phyloP scores from a whole-genome alignment of 2,888 invertebrate genomes.

The Ennomos quercinarius region DNA sequence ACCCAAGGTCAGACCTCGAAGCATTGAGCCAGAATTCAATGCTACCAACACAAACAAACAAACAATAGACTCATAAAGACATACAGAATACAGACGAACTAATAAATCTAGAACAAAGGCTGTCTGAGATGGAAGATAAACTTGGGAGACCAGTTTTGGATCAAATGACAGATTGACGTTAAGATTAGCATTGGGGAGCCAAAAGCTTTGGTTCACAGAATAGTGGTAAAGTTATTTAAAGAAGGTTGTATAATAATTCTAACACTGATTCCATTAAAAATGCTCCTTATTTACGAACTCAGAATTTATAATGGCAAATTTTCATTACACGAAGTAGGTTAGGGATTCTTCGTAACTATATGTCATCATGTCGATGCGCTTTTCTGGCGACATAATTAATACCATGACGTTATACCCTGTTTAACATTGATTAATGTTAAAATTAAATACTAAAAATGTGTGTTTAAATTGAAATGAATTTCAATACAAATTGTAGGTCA shows the following conservation, averaged over 20 bases:
- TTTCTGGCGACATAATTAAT: too few relatives aligned
- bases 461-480: constrained; percentile 14
- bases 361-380: too few relatives aligned
- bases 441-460: neutral
- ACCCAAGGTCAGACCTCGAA: constrained; percentile 5
- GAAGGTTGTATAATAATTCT: too few relatives aligned
- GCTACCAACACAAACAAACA: constrained; percentile 20
- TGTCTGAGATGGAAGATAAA: constrained; percentile 16
- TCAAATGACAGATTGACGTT: constrained; percentile 1
- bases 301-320: too few relatives aligned
- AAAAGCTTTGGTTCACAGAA: too few relatives aligned
- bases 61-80: constrained; percentile 28
- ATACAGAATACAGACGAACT: constrained; percentile 14
- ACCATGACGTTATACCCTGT: too few relatives aligned
- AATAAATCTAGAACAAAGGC: constrained; percentile 20
- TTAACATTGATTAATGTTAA: neutral
- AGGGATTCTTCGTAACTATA: too few relatives aligned
- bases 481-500: constrained; percentile 19
- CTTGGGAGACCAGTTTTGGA: constrained; percentile 1
- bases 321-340: too few relatives aligned
- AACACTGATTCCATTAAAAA: too few relatives aligned
- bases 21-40: constrained; percentile 20
- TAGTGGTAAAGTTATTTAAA: too few relatives aligned
- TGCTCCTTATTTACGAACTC: too few relatives aligned
- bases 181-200: too few relatives aligned